phyloP scores from a whole-genome alignment of 2,113 vertebrate genomes.

The Pachypanchax playfairii region DNA sequence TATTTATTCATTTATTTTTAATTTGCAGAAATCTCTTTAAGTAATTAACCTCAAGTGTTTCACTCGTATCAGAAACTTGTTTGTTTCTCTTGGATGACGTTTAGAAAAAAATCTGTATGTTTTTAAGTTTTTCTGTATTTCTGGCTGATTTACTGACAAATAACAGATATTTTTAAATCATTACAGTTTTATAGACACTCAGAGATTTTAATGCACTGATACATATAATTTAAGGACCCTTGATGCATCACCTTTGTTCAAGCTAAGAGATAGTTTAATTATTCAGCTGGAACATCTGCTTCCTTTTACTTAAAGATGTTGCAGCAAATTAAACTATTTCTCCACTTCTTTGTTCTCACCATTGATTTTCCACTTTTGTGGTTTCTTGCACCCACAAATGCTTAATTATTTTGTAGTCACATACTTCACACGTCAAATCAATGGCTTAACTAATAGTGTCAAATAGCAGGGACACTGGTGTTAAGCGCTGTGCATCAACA shows the following conservation, averaged over 20 bases:
- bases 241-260: conserved; percentile 27
- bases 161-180: too few species aligned
- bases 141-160: conserved; percentile 36
- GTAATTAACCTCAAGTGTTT: too few species aligned
- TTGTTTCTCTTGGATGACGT: too few species aligned
- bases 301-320: not conserved
- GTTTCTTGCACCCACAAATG: conserved; percentile 8
- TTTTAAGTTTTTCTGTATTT: too few species aligned
- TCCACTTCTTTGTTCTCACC: conserved; percentile 2
- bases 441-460: not conserved
- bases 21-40: too few species aligned
- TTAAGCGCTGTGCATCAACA: not conserved
- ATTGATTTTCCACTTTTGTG: conserved; percentile 23
- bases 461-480: not conserved
- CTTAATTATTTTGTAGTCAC: conserved; percentile 1
- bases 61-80: too few species aligned
- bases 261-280: conserved; percentile 38
- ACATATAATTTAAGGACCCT: conserved; percentile 34
- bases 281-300: conserved; percentile 21
- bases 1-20: too few species aligned
- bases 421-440: conserved; percentile 4
- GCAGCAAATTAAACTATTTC: not conserved
- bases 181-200: conserved; percentile 40
- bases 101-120: too few species aligned
- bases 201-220: conserved; percentile 17